phyloP scores from a whole-genome alignment of 2,888 invertebrate genomes.

The Lasius fuliginosus region DNA sequence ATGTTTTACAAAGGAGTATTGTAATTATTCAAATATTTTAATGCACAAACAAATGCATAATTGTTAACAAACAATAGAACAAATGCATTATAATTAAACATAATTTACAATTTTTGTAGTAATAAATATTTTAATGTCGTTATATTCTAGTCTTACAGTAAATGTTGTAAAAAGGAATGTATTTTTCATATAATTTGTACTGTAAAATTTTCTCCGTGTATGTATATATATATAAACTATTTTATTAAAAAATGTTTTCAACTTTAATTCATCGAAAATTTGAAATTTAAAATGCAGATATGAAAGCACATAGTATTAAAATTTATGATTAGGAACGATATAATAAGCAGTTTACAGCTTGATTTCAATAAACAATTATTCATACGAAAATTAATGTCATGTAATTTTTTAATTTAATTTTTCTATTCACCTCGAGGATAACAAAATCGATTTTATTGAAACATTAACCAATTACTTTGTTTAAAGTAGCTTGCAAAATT shows the following conservation, averaged over 20 bases:
- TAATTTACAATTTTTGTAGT: too few relatives aligned
- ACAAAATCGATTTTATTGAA: slow-evolving; percentile 16
- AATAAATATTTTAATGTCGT: too few relatives aligned
- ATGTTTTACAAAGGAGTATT: too few relatives aligned
- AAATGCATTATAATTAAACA: too few relatives aligned
- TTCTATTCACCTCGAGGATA: background rate
- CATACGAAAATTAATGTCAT: background rate
- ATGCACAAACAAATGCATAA: too few relatives aligned
- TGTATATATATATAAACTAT: background rate
- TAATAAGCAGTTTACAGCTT: background rate
- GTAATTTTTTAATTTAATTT: slow-evolving; percentile 14
- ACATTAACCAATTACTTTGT: background rate
- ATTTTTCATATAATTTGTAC: too few relatives aligned
- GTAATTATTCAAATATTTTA: too few relatives aligned
- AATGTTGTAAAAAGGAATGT: too few relatives aligned
- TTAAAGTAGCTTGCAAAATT: background rate
- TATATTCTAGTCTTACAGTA: too few relatives aligned
- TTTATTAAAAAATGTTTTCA: background rate
- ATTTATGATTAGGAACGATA: background rate
- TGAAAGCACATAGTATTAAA: background rate
- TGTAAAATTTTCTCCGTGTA: too few relatives aligned
- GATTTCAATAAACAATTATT: slow-evolving; percentile 2
- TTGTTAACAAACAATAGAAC: too few relatives aligned
- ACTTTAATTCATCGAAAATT: background rate
- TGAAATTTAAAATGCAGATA: background rate